These are phyloP conservation scores for Panzeria rudis DNA, from an alignment of 2,888 invertebrate genomes.

Conservation along the genomic window DNA sequence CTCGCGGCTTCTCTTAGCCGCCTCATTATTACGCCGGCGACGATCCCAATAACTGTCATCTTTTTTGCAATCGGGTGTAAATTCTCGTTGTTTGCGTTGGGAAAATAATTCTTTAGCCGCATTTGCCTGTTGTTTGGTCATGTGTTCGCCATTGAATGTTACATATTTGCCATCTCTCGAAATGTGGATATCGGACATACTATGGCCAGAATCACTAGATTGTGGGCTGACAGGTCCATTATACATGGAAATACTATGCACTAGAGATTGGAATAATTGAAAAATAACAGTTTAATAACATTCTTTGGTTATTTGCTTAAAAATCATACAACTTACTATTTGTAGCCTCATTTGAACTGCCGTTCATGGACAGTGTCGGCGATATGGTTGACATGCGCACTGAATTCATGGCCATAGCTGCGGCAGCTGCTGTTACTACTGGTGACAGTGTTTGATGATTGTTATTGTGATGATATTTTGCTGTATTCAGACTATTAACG, in stretches of 20 bases:
- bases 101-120: conserved; percentile 93
- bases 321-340: conserved; percentile 75
- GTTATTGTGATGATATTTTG: conserved; percentile 65
- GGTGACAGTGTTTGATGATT: conserved; percentile 61
- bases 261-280: conserved; percentile 67
- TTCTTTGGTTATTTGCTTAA: neutral
- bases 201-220: conserved; percentile 84
- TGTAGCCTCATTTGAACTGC: conserved; percentile 80
- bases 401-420: conserved; percentile 66
- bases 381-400: conserved; percentile 81
- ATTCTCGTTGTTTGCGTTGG: conserved; percentile 96
- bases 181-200: conserved; percentile 78
- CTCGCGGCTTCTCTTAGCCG: conserved; percentile 97
- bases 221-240: conserved; percentile 82
- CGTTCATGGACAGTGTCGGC: conserved; percentile 84
- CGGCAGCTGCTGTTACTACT: conserved; percentile 59
- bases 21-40: conserved; percentile 97
- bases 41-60: conserved; percentile 99
- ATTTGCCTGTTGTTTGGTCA: conserved; percentile 78
- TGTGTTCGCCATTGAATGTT: conserved; percentile 74
- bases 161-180: conserved; percentile 67
- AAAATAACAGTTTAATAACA: neutral
- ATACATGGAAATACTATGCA: conserved; percentile 79
- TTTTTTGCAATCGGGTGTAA: conserved; percentile 98
- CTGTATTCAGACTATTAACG: conserved; percentile 76